Evolutionary conservation across 2,888 invertebrate species (phyloP).

Genomic region (Epirrita christyi): DNA sequence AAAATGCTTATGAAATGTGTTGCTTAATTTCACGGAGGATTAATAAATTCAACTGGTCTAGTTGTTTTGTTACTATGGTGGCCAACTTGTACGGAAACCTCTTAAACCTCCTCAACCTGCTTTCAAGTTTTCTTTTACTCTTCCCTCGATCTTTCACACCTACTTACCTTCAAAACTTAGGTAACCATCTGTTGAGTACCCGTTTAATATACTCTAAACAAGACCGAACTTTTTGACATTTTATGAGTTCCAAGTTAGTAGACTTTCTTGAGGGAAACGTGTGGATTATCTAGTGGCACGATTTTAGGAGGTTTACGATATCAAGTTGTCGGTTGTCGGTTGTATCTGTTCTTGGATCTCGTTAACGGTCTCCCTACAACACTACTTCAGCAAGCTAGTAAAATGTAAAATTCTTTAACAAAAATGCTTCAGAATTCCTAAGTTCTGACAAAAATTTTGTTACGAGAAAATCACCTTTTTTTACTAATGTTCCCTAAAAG

Average conservation of each 20-base stretch:
- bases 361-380: constrained; percentile 13
- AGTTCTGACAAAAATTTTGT: too few species aligned
- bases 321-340: constrained; percentile 13
- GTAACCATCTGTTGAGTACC: constrained; percentile 22
- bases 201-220: constrained; percentile 25
- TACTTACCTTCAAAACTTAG: constrained; percentile 7
- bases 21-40: too few species aligned
- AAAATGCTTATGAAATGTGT: too few species aligned
- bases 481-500: too few species aligned
- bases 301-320: constrained; percentile 36
- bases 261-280: constrained; percentile 28
- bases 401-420: neutral
- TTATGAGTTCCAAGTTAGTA: constrained; percentile 32
- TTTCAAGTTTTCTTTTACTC: neutral
- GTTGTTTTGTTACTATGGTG: too few species aligned
- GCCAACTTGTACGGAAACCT: too few species aligned
- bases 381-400: constrained; percentile 1
- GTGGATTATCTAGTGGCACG: constrained; percentile 36
- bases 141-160: constrained; percentile 13
- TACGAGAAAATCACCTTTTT: too few species aligned
- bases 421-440: neutral
- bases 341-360: constrained; percentile 29
- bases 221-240: constrained; percentile 34
- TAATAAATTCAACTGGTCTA: too few species aligned
- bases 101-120: too few species aligned